Base-by-base conservation (phyloP, 2,888 invertebrate species). In the Ctena decussata region DNA sequence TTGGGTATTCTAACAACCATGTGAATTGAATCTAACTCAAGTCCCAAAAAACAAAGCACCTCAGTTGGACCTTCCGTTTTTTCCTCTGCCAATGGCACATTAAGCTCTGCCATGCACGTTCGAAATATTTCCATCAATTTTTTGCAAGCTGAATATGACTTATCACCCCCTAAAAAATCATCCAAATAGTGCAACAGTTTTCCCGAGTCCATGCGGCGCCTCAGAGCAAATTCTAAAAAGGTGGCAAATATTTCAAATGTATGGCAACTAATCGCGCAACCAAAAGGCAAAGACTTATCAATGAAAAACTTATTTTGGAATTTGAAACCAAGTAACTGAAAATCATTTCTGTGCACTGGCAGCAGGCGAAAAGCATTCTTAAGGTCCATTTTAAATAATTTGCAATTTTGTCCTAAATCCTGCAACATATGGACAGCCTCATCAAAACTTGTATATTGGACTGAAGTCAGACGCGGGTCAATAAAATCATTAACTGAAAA, bases 11-110 rank as follows among this genome's bases (percentile, higher is more conserved):
- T 18, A 39, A 85, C 44, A 30, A 37, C 24, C 60, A 70, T 65
- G 2, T 79, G 27, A 5, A 65, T 27, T n/a, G 83, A 70, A 49
- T 83, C 79, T 24, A 83, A 37, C 44, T 77, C 71, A 5, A 83
- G 53, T 11, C 85, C 78, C 1, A 85, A 44, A 75, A 78, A 81
- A 27, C 41, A 70, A 41, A 81, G 41, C 11, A 32, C 18, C 12
- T 57, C 72, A 37, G 82, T 72, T 0, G 82, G 85, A n/a, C 77
- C 81, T 6, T 73, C 72, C 0, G 76, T 70, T 72, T 85, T 85
- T 3, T 81, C 78, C 8, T 18, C 39, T 1, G 76, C 60, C 11
- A 81, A 30, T 0, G 81, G 81, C 11, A 85, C 53, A n/a, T 53
- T 53, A 11, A 76, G 12, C 21, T 81, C 72, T 27, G 41, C 46